Percentiles rank a stretch among this genome's conserved stretches.
Evolutionary conservation across 2,888 invertebrate genomes (phyloP).

Genomic region (Schizaphis graminum): DNA sequence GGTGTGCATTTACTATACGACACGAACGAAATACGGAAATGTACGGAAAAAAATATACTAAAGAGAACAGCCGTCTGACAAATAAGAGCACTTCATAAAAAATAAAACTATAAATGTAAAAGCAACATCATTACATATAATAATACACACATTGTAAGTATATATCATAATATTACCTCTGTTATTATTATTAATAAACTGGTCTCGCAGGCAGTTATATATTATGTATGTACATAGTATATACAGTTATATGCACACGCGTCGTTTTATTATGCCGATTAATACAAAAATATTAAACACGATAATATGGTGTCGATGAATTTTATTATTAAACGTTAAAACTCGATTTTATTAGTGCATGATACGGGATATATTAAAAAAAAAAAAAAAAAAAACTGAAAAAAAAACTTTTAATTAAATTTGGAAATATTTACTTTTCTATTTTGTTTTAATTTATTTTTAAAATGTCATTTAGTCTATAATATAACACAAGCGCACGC

Average conservation of each 20-base stretch:
- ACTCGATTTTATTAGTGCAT: not conserved
- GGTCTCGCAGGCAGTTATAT: not conserved
- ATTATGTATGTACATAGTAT: too few relatives aligned
- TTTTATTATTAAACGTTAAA: not conserved
- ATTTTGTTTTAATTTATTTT: slow-evolving; percentile 12
- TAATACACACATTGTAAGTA: not conserved
- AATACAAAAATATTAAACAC: not conserved
- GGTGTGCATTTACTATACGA: not conserved
- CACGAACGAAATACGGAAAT: not conserved
- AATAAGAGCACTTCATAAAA: not conserved
- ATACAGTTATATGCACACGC: not conserved
- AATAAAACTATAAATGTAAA: not conserved
- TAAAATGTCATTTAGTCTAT: not conserved
- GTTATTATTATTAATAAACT: not conserved
- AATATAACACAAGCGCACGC: not conserved
- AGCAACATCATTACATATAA: not conserved
- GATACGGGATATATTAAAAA: not conserved
- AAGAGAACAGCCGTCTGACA: not conserved
- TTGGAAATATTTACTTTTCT: not conserved
- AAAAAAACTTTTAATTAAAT: not conserved
- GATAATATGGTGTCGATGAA: not conserved
- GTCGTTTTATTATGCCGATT: not conserved
- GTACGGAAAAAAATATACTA: not conserved
- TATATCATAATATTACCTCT: not conserved
- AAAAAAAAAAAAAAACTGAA: not conserved